phyloP scores from a whole-genome alignment of 2,888 invertebrate genomes.

The Pyrrhia umbra region DNA sequence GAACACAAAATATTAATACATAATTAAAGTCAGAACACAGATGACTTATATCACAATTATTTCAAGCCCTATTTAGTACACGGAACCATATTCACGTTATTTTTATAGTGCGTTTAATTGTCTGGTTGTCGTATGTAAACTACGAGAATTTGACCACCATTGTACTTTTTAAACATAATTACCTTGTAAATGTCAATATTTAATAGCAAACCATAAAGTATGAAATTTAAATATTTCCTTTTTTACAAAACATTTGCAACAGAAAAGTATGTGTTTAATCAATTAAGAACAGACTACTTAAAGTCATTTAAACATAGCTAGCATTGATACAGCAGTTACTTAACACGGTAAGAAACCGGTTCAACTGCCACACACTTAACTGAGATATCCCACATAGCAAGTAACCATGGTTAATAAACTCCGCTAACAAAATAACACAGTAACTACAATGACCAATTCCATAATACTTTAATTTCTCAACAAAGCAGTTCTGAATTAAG shows the following conservation, averaged over 20 bases:
- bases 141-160: not conserved
- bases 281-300: conserved; percentile 24
- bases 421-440: not conserved
- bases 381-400: conserved; percentile 1
- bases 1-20: no score
- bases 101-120: not conserved
- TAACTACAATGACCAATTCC: not conserved
- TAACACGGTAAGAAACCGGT: conserved; percentile 42
- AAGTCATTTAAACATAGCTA: conserved; percentile 39
- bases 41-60: no score
- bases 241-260: conserved; percentile 10
- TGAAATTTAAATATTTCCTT: no score
- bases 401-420: not conserved
- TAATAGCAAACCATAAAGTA: no score
- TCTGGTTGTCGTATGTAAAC: not conserved
- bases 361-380: conserved; percentile 7
- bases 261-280: conserved; percentile 32
- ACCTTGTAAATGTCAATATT: not conserved
- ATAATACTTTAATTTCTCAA: not conserved
- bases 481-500: conserved; percentile 5
- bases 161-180: not conserved
- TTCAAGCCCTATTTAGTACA: no score
- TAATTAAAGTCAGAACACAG: no score
- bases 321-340: conserved; percentile 19
- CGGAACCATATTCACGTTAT: not conserved